Conservation (phyloP, 2,888 invertebrate genomes). For the Scaptomyza reducta region DNA sequence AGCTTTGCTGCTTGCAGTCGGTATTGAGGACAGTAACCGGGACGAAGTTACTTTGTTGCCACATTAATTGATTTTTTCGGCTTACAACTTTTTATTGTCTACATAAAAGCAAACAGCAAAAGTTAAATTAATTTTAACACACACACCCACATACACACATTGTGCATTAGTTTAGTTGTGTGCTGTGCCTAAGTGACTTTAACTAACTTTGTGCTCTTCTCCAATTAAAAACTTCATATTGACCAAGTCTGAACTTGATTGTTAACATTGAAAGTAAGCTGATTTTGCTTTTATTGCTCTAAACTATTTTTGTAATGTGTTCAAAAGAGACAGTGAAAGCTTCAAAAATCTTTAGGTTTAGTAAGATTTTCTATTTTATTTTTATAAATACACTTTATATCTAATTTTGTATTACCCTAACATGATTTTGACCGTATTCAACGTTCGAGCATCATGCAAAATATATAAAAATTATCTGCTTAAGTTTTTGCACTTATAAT, state of each 20-base stretch:
- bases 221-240: constrained; percentile 1
- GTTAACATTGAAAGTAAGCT: background rate
- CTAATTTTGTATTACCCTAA: too few relatives aligned
- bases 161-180: background rate
- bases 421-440: too few relatives aligned
- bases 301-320: background rate
- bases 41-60: constrained; percentile 80
- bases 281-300: background rate
- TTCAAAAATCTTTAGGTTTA: background rate
- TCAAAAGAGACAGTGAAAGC: background rate
- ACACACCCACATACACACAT: background rate
- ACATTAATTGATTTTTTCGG: constrained; percentile 77
- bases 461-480: too few relatives aligned
- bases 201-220: constrained; percentile 5
- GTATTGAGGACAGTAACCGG: constrained; percentile 81
- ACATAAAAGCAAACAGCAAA: constrained; percentile 16
- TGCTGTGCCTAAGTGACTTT: background rate
- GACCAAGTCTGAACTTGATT: background rate
- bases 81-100: constrained; percentile 21
- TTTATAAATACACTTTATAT: too few relatives aligned
- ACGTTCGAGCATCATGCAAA: too few relatives aligned
- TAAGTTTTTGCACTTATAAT: too few relatives aligned
- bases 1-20: constrained; percentile 64
- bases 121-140: constrained; percentile 5
- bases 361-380: too few relatives aligned